phyloP scores from a whole-genome alignment of 2,888 invertebrate genomes.

The Leucophenga montana region DNA sequence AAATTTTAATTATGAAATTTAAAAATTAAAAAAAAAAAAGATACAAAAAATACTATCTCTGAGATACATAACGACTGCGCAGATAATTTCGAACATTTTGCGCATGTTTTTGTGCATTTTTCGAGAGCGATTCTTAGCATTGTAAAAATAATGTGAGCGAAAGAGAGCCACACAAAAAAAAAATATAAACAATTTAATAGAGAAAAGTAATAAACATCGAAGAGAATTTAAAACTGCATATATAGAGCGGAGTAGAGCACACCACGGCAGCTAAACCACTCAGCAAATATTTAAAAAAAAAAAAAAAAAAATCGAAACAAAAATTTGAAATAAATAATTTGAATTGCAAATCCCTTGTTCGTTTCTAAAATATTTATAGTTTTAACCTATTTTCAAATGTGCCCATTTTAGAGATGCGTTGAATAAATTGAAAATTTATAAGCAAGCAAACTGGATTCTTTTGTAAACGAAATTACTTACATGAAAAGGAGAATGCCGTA shows the following conservation, averaged over 20 bases:
- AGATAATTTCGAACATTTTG: constrained; percentile 40
- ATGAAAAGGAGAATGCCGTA: too few relatives aligned
- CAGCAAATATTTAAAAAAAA: constrained; percentile 36
- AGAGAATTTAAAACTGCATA: too few relatives aligned
- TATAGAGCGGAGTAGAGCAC: too few relatives aligned
- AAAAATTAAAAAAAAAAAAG: constrained; percentile 28
- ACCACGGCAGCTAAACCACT: not conserved
- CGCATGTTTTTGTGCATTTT: constrained; percentile 56
- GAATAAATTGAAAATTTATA: not conserved
- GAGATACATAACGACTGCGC: constrained; percentile 55
- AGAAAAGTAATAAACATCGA: too few relatives aligned
- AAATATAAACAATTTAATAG: not conserved
- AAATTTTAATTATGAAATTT: not conserved
- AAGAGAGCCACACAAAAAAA: not conserved
- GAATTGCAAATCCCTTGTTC: constrained; percentile 62
- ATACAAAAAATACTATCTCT: constrained; percentile 22
- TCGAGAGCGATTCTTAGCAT: not conserved
- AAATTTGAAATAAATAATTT: not conserved
- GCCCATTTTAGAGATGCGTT: not conserved
- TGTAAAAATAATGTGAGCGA: too few relatives aligned
- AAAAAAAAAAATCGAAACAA: constrained; percentile 4
- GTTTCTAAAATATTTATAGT: constrained; percentile 62
- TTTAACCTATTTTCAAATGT: constrained; percentile 50
- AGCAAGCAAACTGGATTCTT: too few relatives aligned
- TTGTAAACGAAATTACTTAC: constrained; percentile 39